Percentiles rank a stretch among this genome's conserved stretches.
phyloP scores from a whole-genome alignment of 2,797 vertebrate genomes.

The Antennarius maculatus region DNA sequence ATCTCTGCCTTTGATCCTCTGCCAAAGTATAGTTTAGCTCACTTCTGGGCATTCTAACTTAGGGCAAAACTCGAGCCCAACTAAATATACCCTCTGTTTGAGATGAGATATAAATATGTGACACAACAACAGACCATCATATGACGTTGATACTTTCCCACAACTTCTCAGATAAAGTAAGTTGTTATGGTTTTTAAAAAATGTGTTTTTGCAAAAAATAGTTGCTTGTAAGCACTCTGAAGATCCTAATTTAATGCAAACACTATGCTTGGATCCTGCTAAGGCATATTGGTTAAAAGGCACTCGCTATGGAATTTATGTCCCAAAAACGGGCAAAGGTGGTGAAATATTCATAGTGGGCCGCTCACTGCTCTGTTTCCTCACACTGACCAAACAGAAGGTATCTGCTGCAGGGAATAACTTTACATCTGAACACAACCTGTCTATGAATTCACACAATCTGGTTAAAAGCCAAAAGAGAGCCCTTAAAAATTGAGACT shows the following conservation, averaged over 20 bases:
- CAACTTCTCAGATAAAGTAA: slow-evolving; percentile 20
- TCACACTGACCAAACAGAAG: slow-evolving; percentile 32
- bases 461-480: no score
- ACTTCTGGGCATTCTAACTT: slow-evolving; percentile 65
- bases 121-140: slow-evolving; percentile 34
- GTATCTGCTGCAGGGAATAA: neutral
- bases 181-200: neutral
- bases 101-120: slow-evolving; percentile 52
- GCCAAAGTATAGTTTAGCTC: slow-evolving; percentile 63
- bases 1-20: slow-evolving; percentile 69
- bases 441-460: neutral
- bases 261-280: slow-evolving; percentile 43
- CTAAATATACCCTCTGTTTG: slow-evolving; percentile 55
- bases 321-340: slow-evolving; percentile 58
- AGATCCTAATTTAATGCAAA: slow-evolving; percentile 55
- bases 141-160: slow-evolving; percentile 21
- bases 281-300: slow-evolving; percentile 59
- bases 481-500: no score
- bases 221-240: slow-evolving; percentile 15
- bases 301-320: slow-evolving; percentile 27
- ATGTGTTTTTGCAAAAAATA: no score
- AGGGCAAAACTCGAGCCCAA: slow-evolving; percentile 30
- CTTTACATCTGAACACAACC: slow-evolving; percentile 11
- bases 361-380: slow-evolving; percentile 14
- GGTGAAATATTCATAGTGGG: slow-evolving; percentile 48